phyloP scores from a whole-genome alignment of 2,888 invertebrate species.

The Ypsolopha sequella region DNA sequence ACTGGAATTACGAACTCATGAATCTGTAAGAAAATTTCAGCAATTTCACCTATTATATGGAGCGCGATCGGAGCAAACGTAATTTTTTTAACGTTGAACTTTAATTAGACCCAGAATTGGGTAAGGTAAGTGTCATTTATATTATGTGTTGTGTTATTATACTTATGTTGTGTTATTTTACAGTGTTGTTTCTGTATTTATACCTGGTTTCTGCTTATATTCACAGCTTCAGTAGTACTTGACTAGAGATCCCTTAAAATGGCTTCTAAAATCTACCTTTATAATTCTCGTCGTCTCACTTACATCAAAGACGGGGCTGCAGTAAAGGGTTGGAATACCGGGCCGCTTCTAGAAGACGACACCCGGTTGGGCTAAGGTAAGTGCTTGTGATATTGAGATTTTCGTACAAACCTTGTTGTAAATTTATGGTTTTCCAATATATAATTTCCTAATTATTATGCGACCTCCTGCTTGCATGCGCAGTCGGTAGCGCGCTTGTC shows the following conservation, averaged over 20 bases:
- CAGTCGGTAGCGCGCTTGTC: no score
- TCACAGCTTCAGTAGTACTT: neutral
- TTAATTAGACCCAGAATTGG: no score
- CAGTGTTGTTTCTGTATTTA: no score
- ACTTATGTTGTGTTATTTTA: no score
- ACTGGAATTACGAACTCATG: no score
- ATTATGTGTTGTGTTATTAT: no score
- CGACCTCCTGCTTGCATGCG: neutral
- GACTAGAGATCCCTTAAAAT: conserved; percentile 13
- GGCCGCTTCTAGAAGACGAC: conserved; percentile 23
- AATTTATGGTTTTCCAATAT: neutral
- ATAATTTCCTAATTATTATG: neutral
- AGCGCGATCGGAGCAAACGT: no score
- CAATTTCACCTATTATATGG: no score
- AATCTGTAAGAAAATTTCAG: no score
- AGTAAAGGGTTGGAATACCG: conserved; percentile 32
- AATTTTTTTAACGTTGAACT: no score
- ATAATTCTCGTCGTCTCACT: conserved; percentile 27
- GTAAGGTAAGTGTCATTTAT: no score
- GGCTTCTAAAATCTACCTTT: conserved; percentile 9
- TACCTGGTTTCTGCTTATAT: neutral
- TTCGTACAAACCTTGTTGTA: neutral
- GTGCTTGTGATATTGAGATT: conserved; percentile 7
- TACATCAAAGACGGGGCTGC: conserved; percentile 38
- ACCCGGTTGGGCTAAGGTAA: conserved; percentile 28